Percentiles rank a stretch among this genome's conserved stretches.
These are phyloP conservation scores for Setophaga coronata DNA, from an alignment of 2,113 vertebrate genomes.

Conservation along the genomic window DNA sequence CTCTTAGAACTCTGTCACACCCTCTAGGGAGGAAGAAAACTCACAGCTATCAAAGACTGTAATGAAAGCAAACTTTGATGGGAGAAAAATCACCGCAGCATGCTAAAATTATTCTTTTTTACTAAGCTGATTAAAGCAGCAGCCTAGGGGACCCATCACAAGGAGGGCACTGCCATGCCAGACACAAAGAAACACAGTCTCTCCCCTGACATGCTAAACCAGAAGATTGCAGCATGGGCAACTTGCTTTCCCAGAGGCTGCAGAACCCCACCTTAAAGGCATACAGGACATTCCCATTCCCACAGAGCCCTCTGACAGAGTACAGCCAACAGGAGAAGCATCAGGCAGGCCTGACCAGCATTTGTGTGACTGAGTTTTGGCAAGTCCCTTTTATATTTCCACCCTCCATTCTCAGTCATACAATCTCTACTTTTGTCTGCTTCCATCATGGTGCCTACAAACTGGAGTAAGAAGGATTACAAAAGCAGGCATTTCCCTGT, in stretches of 20 bases:
- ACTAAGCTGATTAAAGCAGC: background rate
- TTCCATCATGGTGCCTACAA: background rate
- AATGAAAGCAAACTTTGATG: constrained; percentile 36
- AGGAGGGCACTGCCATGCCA: background rate
- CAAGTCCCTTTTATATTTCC: background rate
- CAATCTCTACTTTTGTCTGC: background rate
- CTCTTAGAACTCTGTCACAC: background rate
- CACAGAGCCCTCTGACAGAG: background rate
- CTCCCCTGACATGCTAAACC: background rate
- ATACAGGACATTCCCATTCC: background rate
- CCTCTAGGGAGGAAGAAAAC: constrained; percentile 6
- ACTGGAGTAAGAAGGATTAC: background rate
- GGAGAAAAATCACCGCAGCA: constrained; percentile 17
- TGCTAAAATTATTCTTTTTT: constrained; percentile 1
- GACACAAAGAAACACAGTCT: background rate
- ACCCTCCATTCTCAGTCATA: background rate
- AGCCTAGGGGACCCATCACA: background rate
- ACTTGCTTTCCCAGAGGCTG: background rate
- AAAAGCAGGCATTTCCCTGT: background rate
- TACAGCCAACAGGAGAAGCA: background rate
- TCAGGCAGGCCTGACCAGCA: background rate
- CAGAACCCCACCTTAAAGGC: background rate
- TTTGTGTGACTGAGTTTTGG: background rate
- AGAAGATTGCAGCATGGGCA: background rate
- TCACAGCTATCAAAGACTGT: constrained; percentile 36